Evolutionary conservation across 92 coral and sea anemone species (phyloP), one percentile per base, ranked within the genome.

Genomic region (Parazoanthus atlanticus): DNA sequence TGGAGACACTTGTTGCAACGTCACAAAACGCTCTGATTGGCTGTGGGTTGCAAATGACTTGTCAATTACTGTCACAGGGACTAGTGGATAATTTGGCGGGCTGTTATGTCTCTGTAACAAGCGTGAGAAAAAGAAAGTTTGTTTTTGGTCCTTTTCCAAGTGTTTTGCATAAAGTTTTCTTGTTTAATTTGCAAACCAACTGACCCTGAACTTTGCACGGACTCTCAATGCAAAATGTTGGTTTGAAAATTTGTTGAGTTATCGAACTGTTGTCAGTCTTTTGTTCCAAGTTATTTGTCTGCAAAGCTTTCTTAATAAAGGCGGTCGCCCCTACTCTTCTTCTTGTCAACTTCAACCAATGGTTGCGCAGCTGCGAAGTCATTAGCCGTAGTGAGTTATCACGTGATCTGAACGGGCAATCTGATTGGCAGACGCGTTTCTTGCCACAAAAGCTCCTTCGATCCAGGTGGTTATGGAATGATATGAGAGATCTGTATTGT

Each of bases 401-500:
- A 84, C 77, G 78, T 84, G 87, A 26, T 70, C 65, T 8, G 17
- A 69, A 33, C 67, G 66, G 32, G 36, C 41, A 10, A 12, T 70
- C 12, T 84, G 87, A 84, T 84, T 70, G 87, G 67, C n/a, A 11
- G 15, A 84, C 70, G 15, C 52, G 3, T 26, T 84, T 70, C 87
- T 46, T 84, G 87, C 69, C 78, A 84, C 87, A 84, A 84, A 83
- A 65, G 34, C n/a, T 36, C 78, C 78, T 83, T 83, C 86, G 87
- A 84, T 84, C 87, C 87, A 84, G 87, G 87, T 84, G 87, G 87
- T 69, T 41, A n/a, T 33, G 87, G 87, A 84, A 84, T 84, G n/a
- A n/a, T n/a, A n/a, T n/a, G 38, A 36, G 87, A 84, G 41, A 61
- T 65, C 77, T 46, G 87, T 69, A 84, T 84, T 84, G 87, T 84